phyloP scores from a whole-genome alignment of 1,140 invertebrate species.

The Brachionus rubens region DNA sequence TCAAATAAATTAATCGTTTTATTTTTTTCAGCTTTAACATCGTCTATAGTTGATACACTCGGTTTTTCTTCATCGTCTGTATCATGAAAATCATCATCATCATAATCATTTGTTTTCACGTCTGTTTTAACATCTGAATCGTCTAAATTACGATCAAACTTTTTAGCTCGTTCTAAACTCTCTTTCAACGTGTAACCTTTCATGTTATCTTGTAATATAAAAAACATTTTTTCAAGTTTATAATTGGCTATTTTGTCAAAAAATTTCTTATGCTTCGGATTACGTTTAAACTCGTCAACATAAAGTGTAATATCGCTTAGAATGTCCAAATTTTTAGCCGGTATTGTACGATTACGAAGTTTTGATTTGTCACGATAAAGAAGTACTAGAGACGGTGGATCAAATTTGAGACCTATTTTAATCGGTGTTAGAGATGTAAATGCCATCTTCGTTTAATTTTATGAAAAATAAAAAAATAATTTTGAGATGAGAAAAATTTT shows the following conservation, averaged over 20 bases:
- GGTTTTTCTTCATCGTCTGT: conserved; percentile 43
- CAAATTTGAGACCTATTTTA: conserved; percentile 20
- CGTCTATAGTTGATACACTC: conserved; percentile 39
- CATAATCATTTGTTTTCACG: conserved; percentile 9
- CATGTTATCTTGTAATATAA: conserved; percentile 40
- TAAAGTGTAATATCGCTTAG: conserved; percentile 7
- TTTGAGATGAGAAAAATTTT: too few relatives aligned
- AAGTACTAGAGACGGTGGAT: conserved; percentile 3
- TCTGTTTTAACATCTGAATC: conserved; percentile 1
- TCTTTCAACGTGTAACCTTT: conserved; percentile 43
- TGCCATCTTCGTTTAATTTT: background rate
- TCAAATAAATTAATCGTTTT: background rate
- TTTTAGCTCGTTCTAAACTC: conserved; percentile 27
- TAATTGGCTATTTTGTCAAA: conserved; percentile 31
- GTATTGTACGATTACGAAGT: conserved; percentile 15
- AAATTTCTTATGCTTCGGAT: conserved; percentile 23
- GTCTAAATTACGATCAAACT: background rate
- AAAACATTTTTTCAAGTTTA: conserved; percentile 38
- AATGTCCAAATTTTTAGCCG: conserved; percentile 38
- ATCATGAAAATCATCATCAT: conserved; percentile 46
- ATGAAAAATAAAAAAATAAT: background rate
- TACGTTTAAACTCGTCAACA: background rate
- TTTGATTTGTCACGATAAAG: conserved; percentile 20
- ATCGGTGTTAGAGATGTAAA: conserved; percentile 36
- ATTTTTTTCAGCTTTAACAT: conserved; percentile 6